Percentiles rank a stretch among this genome's conserved stretches.
phyloP scores from a whole-genome alignment of 2,113 vertebrate genomes.

The Mustela nigripes region DNA sequence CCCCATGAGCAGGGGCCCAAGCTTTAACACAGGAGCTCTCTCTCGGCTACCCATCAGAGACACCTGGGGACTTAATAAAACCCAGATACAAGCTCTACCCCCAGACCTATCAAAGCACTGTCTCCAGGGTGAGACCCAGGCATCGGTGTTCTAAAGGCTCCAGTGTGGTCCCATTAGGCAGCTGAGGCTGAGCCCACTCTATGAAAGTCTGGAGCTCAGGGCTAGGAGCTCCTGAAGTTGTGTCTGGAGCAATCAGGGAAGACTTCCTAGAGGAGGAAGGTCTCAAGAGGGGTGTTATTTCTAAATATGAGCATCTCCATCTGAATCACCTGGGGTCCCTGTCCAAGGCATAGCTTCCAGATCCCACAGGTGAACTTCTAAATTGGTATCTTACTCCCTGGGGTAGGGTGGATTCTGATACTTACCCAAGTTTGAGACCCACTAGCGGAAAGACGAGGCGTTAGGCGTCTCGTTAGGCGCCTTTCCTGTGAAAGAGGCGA shows the following conservation, averaged over 20 bases:
- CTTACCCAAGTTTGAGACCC: neutral
- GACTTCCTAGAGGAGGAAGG: neutral
- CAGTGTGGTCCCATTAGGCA: neutral
- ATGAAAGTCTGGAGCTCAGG: neutral
- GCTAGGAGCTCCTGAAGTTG: neutral
- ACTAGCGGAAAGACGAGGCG: neutral
- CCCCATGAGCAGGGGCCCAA: neutral
- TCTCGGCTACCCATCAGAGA: neutral
- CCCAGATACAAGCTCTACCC: neutral
- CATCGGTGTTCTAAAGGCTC: neutral
- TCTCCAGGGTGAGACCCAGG: neutral
- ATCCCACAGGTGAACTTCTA: neutral
- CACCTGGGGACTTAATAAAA: neutral
- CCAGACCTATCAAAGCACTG: neutral
- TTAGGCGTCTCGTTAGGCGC: neutral
- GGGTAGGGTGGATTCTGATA: neutral
- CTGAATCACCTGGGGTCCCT: neutral
- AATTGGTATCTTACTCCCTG: neutral
- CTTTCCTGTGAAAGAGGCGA: neutral
- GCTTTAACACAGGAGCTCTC: neutral
- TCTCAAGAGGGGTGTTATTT: neutral
- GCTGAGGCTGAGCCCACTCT: fast-evolving
- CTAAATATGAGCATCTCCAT: neutral
- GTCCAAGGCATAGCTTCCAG: neutral
- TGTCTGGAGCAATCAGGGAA: neutral